Conservation (phyloP, 2,888 invertebrate genomes). For the Hirtodrosophila alboralis region DNA sequence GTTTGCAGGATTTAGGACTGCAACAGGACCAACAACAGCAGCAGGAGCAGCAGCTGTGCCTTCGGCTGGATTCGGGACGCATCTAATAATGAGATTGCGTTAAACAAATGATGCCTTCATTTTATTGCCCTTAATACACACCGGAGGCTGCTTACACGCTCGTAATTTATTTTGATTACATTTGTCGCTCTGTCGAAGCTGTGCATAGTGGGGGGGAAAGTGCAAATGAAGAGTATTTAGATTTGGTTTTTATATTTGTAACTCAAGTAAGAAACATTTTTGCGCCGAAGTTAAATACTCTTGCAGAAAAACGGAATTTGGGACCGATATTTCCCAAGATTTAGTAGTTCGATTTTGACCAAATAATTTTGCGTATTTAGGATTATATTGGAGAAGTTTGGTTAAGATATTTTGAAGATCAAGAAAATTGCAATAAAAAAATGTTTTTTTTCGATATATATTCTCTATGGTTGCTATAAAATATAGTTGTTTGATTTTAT, state of each 20-base stretch:
- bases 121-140: constrained; percentile 79
- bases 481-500: too few species aligned
- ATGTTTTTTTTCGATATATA: too few species aligned
- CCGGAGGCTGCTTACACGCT: constrained; percentile 80
- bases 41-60: constrained; percentile 58
- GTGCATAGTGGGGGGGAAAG: constrained; percentile 7
- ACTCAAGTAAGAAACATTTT: neutral
- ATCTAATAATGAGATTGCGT: constrained; percentile 78
- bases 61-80: constrained; percentile 53
- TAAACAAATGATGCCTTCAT: constrained; percentile 78
- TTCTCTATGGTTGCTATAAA: too few species aligned
- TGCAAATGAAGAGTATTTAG: constrained; percentile 3
- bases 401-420: too few species aligned
- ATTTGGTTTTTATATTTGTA: constrained; percentile 1
- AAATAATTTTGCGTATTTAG: too few species aligned
- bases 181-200: constrained; percentile 57
- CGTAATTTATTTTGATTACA: constrained; percentile 81
- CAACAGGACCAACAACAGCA: neutral
- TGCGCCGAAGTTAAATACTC: too few species aligned
- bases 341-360: too few species aligned
- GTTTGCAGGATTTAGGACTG: neutral
- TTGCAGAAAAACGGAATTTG: too few species aligned
- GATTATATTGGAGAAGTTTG: too few species aligned
- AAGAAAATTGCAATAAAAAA: too few species aligned
- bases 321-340: too few species aligned